These are phyloP conservation scores for Andrena bicolor DNA, from an alignment of 2,888 invertebrate species.

Conservation along the genomic window DNA sequence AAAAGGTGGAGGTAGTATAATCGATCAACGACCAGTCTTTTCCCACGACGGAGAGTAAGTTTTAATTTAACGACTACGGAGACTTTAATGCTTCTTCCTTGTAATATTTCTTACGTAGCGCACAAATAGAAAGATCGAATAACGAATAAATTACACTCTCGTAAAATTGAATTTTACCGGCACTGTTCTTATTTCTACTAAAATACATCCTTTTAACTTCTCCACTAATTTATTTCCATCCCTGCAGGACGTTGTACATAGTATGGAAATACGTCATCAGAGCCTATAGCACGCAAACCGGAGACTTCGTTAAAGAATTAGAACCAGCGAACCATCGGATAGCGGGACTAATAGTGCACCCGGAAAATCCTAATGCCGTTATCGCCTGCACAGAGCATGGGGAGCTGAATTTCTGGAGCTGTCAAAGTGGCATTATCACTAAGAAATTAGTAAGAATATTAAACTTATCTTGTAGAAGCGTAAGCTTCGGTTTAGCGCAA, in stretches of 20 bases:
- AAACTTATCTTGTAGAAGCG: constrained; percentile 15
- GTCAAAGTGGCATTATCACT: constrained; percentile 85
- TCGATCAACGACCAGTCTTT: constrained; percentile 88
- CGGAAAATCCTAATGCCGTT: constrained; percentile 84
- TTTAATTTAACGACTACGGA: constrained; percentile 6
- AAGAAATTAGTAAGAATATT: constrained; percentile 84
- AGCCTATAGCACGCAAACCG: constrained; percentile 89
- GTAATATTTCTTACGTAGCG: not conserved
- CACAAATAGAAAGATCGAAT: not conserved
- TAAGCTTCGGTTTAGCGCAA: not conserved
- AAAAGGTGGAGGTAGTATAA: constrained; percentile 88
- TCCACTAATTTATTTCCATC: not conserved
- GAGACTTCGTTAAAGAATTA: constrained; percentile 87
- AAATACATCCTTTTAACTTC: too few species aligned
- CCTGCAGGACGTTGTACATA: constrained; percentile 87
- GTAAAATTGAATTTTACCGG: too few species aligned
- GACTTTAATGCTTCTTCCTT: not conserved
- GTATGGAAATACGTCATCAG: constrained; percentile 87
- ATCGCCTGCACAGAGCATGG: constrained; percentile 87
- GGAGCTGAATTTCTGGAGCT: constrained; percentile 87
- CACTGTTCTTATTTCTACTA: too few species aligned
- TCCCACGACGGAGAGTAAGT: constrained; percentile 88
- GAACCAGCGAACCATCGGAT: constrained; percentile 86
- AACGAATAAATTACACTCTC: too few species aligned
- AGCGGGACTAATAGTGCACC: constrained; percentile 86